Evolutionary conservation across 2,113 vertebrate genomes (phyloP).

Genomic region (Seriola quinqueradiata): DNA sequence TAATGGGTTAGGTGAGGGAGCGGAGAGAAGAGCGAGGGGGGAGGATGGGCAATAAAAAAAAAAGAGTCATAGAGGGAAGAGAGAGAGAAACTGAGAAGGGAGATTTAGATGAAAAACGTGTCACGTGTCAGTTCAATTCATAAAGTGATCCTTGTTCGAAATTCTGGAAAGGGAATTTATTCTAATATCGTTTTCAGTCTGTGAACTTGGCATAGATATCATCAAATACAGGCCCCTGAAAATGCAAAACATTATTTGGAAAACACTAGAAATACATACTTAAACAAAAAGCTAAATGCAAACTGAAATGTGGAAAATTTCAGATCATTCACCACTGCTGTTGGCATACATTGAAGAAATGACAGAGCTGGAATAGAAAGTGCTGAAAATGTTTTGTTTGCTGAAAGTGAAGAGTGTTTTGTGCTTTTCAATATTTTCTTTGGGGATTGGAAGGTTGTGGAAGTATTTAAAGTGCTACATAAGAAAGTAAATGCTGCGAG

Average conservation of each 20-base stretch:
- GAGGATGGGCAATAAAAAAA: neutral
- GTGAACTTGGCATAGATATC: neutral
- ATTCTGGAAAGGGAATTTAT: neutral
- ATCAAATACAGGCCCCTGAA: neutral
- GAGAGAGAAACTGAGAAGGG: conserved; percentile 18
- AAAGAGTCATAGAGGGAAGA: conserved; percentile 18
- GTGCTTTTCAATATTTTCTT: neutral
- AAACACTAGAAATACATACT: neutral
- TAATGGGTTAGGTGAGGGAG: conserved; percentile 72
- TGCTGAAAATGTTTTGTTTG: neutral
- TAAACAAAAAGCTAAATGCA: neutral
- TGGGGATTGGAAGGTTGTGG: neutral
- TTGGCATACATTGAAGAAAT: neutral
- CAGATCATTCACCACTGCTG: neutral
- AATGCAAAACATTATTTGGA: neutral
- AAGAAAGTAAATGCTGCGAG: neutral
- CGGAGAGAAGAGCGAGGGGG: conserved; percentile 21
- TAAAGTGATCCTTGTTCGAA: conserved; percentile 18
- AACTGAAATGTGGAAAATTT: neutral
- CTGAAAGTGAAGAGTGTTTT: neutral
- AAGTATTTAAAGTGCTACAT: neutral
- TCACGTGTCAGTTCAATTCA: conserved; percentile 35
- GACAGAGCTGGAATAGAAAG: neutral
- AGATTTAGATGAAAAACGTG: conserved; percentile 30
- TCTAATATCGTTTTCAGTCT: neutral